Evolutionary conservation across 2,113 vertebrate species (phyloP), one percentile per base, ranked within the genome.

Genomic region (Cyprinodon tularosa): DNA sequence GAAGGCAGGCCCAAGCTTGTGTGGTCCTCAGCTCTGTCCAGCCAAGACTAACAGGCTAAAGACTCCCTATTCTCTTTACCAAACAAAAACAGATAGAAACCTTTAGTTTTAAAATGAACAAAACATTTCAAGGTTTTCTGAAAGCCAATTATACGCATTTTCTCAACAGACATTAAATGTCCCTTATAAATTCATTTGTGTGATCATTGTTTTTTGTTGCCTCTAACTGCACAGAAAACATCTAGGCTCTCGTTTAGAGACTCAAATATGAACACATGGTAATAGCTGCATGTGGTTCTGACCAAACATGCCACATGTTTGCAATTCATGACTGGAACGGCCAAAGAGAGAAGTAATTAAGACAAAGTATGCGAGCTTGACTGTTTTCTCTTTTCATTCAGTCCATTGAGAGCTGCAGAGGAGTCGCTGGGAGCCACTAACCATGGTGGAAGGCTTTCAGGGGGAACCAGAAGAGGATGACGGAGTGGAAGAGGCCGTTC

Each of bases 381-480:
- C 71, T 78, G 71, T 88, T 82, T 80, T 89, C 76, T 77, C 83
- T 80, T 86, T 81, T 83, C 79, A 69, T 84, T 73, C 74, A 63
- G 68, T 72, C 74, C 68, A 17, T 74, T 3, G 78, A 82, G 86
- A 67, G 82, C 70, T 3, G 29, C 12, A 74, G 37, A 60, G 70
- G 73, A 85, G 60, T 84, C 81, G 86, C 90, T 86, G 82, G 90
- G 86, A 90, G 84, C 89, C 82, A 92, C 97, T 97, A 95, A 98
- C 97, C 98, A 91, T 98, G 95, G 91, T 97, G 96, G 91, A 99
- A 96, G 89, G 97, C 97, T 96, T 97, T 96, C 76, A 99, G 95
- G 86, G 98, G 98, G 96, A 99, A 96, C 98, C 98, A 99, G 94
- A 99, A 99, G 89, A 99, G 96, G 94, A 99, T 99, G 94, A 99